A percentile compares a stretch with the other conserved stretches of the same genome.
Conservation (phyloP, 2,888 invertebrate species). For the Noctua janthe region DNA sequence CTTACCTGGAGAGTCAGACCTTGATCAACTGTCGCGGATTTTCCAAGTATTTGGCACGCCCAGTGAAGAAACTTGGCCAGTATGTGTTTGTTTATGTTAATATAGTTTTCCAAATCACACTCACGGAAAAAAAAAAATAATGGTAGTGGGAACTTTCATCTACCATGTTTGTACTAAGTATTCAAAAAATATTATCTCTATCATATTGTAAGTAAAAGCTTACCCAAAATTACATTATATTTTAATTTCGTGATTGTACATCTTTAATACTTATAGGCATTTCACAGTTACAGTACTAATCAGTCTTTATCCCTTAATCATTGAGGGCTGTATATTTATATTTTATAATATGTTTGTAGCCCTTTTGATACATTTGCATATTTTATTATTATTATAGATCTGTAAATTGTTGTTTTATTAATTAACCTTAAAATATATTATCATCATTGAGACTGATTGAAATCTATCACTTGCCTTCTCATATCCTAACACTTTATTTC, state of each 20-base stretch:
- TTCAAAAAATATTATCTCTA: no score
- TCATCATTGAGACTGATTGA: background rate
- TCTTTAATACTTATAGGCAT: no score
- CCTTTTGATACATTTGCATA: no score
- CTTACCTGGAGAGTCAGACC: slow-evolving; percentile 98
- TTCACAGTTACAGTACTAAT: no score
- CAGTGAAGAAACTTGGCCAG: slow-evolving; percentile 97
- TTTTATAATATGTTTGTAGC: no score
- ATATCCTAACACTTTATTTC: slow-evolving; percentile 11
- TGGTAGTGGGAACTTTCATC: no score
- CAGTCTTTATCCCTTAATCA: background rate
- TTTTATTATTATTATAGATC: no score
- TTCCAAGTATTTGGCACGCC: slow-evolving; percentile 99
- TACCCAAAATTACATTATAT: no score
- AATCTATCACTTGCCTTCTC: background rate
- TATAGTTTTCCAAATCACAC: background rate
- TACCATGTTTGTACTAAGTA: no score
- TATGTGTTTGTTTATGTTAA: slow-evolving; percentile 77
- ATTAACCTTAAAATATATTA: background rate
- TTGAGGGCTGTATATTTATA: background rate
- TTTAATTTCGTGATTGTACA: no score
- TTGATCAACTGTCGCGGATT: slow-evolving; percentile 98
- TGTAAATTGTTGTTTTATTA: slow-evolving; percentile 3
- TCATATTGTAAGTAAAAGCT: no score
- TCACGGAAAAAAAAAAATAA: no score